Conservation (phyloP, 64 coral and sea anemone genomes). For the Montipora capricornis region DNA sequence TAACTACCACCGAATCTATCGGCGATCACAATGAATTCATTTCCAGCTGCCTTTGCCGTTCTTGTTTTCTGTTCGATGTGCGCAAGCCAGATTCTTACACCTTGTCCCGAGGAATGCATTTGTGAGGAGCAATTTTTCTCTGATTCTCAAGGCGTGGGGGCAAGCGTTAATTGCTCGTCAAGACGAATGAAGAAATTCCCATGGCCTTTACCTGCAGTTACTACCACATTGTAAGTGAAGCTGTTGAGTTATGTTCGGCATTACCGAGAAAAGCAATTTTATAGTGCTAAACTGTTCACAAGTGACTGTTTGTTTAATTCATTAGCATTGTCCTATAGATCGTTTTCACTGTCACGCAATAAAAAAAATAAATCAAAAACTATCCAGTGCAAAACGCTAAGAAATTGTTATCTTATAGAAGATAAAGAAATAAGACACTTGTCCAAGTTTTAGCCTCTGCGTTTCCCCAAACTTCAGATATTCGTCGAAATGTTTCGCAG, state of each 20-base stretch:
- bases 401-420: no score
- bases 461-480: no score
- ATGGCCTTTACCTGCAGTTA: slow-evolving; percentile 34
- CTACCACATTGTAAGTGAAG: slow-evolving; percentile 73
- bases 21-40: neutral
- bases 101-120: slow-evolving; percentile 50
- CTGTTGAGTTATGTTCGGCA: neutral
- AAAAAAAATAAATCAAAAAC: no score
- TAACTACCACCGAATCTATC: neutral
- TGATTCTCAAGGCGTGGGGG: slow-evolving; percentile 13
- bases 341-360: no score
- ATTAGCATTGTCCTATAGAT: no score
- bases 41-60: neutral
- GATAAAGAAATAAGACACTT: no score
- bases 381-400: no score
- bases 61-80: neutral
- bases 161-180: slow-evolving; percentile 60
- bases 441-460: no score
- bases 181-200: slow-evolving; percentile 61
- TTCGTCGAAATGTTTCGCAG: no score
- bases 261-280: neutral
- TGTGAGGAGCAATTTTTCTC: slow-evolving; percentile 26
- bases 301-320: neutral
- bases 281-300: neutral
- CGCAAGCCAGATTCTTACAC: neutral